A percentile compares a stretch with the other conserved stretches of the same genome.
phyloP scores from a whole-genome alignment of 2,113 vertebrate species.

The Oreamnos americanus region DNA sequence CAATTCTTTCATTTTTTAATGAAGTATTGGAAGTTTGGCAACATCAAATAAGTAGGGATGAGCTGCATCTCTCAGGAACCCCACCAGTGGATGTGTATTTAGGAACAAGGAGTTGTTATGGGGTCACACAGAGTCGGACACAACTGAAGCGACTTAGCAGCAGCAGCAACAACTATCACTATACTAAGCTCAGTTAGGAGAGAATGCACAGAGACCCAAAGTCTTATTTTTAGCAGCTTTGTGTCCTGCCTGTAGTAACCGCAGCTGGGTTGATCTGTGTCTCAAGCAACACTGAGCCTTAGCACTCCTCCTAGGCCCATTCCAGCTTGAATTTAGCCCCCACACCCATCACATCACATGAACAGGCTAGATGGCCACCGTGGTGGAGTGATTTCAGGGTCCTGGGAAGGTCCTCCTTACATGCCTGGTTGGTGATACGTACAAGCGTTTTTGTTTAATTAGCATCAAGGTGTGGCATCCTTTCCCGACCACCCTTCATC shows the following conservation, averaged over 20 bases:
- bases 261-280: not conserved
- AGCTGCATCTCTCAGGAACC: not conserved
- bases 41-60: not conserved
- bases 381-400: not conserved
- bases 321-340: not conserved
- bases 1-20: not conserved
- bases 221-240: not conserved
- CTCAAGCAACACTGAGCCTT: not conserved
- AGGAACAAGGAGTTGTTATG: not conserved
- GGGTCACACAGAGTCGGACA: too few relatives aligned
- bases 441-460: not conserved
- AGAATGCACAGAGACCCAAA: not conserved
- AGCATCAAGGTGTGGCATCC: not conserved
- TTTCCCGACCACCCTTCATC: accelerated
- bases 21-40: not conserved
- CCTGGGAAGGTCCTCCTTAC: not conserved
- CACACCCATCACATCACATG: not conserved
- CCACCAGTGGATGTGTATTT: not conserved
- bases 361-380: not conserved
- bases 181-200: not conserved
- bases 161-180: not conserved
- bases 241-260: not conserved
- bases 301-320: not conserved
- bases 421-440: not conserved
- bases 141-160: too few relatives aligned